These are phyloP conservation scores for Sciurus vulgaris DNA, from an alignment of 2,797 vertebrate genomes.

Conservation along the genomic window DNA sequence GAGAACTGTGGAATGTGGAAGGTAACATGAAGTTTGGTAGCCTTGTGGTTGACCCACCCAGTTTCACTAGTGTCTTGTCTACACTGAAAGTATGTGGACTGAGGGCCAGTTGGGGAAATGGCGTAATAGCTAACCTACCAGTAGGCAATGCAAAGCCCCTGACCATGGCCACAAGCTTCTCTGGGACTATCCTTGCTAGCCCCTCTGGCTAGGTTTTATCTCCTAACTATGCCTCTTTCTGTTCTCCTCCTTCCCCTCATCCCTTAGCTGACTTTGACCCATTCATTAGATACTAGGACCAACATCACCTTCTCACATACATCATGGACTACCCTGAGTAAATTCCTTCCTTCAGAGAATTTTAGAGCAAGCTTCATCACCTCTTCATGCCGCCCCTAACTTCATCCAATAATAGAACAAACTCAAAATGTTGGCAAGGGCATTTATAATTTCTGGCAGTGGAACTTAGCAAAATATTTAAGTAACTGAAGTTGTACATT, in stretches of 20 bases:
- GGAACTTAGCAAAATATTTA: background rate
- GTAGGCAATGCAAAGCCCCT: background rate
- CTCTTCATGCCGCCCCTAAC: background rate
- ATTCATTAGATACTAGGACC: no score
- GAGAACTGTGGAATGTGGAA: background rate
- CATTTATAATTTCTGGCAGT: background rate
- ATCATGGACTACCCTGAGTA: background rate
- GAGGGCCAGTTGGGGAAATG: background rate
- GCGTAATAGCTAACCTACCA: background rate
- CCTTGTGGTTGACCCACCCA: background rate
- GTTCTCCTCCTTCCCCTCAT: background rate
- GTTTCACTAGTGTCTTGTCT: background rate
- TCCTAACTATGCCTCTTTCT: background rate
- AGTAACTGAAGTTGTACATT: background rate
- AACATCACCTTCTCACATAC: background rate
- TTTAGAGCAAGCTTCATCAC: background rate
- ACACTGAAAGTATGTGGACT: background rate
- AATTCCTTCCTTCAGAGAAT: background rate
- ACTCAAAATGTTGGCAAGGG: background rate
- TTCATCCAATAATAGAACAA: background rate
- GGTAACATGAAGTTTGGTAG: background rate
- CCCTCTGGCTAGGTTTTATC: background rate
- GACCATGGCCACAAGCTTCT: background rate
- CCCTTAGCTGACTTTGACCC: background rate
- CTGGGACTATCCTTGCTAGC: background rate